Evolutionary conservation across 2,113 vertebrate species (phyloP).

Genomic region (Prinia subflava): DNA sequence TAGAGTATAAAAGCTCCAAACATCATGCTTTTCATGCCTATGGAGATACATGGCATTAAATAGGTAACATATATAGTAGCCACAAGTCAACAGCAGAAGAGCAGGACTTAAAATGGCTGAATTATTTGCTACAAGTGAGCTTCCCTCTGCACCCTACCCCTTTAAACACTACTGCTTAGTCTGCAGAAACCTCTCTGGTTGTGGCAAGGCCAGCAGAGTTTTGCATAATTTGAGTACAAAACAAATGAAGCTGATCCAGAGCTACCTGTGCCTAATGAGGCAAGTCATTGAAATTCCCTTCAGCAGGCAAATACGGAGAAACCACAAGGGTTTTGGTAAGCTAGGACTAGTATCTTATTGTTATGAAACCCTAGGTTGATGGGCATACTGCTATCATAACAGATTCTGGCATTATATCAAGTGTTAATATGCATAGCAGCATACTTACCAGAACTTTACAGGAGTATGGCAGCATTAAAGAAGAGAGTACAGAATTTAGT

Average conservation of each 20-base stretch:
- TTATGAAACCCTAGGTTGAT: not conserved
- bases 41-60: not conserved
- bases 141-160: not conserved
- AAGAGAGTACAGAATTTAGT: constrained; percentile 60
- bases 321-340: not conserved
- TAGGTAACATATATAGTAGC: not conserved
- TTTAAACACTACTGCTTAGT: not conserved
- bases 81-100: not conserved
- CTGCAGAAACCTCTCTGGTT: not conserved
- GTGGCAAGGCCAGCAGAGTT: not conserved
- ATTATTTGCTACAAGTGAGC: not conserved
- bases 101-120: not conserved
- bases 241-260: not conserved
- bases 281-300: not conserved
- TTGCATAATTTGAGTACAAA: not conserved
- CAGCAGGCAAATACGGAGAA: not conserved
- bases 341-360: not conserved
- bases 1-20: not conserved
- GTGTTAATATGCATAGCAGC: not conserved
- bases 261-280: not conserved
- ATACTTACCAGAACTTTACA: constrained; percentile 74
- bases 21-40: not conserved
- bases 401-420: not conserved
- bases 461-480: constrained; percentile 74
- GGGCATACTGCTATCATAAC: not conserved